Evolutionary conservation across 1,140 invertebrate genomes (phyloP).

Genomic region (Andricus grossulariae): DNA sequence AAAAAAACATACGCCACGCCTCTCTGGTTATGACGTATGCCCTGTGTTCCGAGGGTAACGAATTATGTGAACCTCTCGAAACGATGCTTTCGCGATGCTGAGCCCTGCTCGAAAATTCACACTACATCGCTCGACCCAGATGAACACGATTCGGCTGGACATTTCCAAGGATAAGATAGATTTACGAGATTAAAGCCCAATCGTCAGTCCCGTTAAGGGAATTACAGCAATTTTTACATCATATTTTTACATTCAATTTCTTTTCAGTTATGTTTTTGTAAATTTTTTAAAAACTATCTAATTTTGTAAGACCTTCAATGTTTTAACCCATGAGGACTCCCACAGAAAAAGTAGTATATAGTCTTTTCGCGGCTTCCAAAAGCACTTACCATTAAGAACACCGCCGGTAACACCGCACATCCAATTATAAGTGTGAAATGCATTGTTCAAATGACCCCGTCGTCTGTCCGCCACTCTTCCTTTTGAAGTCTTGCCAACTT

Average conservation of each 20-base stretch:
- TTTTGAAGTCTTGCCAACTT: conserved; percentile 67
- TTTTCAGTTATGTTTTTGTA: background rate
- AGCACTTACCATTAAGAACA: conserved; percentile 67
- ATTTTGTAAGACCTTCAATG: no score
- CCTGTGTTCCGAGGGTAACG: conserved; percentile 39
- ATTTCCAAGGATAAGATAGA: conserved; percentile 55
- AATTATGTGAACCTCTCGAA: conserved; percentile 54
- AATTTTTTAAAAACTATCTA: no score
- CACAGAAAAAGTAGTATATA: conserved; percentile 12
- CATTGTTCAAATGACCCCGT: conserved; percentile 58
- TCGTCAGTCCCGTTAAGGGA: conserved; percentile 40
- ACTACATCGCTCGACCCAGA: conserved; percentile 49
- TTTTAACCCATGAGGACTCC: background rate
- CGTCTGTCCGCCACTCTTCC: conserved; percentile 39
- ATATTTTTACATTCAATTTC: background rate
- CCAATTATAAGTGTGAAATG: conserved; percentile 73
- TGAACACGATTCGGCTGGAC: conserved; percentile 45
- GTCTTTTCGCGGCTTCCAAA: conserved; percentile 4
- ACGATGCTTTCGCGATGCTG: conserved; percentile 35
- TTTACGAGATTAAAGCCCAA: conserved; percentile 51
- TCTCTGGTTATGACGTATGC: conserved; percentile 48
- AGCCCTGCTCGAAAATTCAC: conserved; percentile 52
- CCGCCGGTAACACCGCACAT: conserved; percentile 64
- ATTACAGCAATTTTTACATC: conserved; percentile 3
- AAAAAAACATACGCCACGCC: conserved; percentile 30